Percentiles rank a stretch among this genome's conserved stretches.
phyloP scores from a whole-genome alignment of 1,140 invertebrate genomes.

The Reticulitermes speratus region DNA sequence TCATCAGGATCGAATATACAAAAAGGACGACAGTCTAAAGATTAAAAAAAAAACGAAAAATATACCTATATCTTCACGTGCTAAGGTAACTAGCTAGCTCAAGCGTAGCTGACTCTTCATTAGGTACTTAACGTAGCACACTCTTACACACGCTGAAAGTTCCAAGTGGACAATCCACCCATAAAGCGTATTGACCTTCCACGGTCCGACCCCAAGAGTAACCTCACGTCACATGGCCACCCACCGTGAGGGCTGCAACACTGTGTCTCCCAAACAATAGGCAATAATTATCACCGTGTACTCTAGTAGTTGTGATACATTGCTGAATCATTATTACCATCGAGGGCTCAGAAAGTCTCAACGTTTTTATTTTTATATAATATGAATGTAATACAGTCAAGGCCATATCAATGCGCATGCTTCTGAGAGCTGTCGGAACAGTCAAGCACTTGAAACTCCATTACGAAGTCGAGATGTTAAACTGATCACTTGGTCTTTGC shows the following conservation, averaged over 20 bases:
- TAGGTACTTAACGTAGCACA: not conserved
- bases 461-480: not conserved
- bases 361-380: not conserved
- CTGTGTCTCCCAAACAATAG: not conserved
- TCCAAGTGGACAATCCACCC: not conserved
- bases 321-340: not conserved
- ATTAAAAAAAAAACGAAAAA: no score
- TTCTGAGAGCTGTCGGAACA: not conserved
- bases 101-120: no score
- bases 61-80: no score
- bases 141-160: not conserved
- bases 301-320: conserved; percentile 11
- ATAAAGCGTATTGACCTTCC: conserved; percentile 11
- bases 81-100: no score
- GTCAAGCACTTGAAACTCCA: not conserved
- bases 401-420: not conserved
- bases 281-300: conserved; percentile 19
- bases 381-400: not conserved
- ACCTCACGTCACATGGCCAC: conserved; percentile 3
- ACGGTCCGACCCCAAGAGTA: not conserved
- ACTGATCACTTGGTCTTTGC: not conserved
- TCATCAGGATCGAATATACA: no score
- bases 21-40: no score
- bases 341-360: not conserved
- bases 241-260: not conserved